These are phyloP conservation scores for Ectropis crepuscularia DNA, from an alignment of 2,888 invertebrate species.

Conservation along the genomic window DNA sequence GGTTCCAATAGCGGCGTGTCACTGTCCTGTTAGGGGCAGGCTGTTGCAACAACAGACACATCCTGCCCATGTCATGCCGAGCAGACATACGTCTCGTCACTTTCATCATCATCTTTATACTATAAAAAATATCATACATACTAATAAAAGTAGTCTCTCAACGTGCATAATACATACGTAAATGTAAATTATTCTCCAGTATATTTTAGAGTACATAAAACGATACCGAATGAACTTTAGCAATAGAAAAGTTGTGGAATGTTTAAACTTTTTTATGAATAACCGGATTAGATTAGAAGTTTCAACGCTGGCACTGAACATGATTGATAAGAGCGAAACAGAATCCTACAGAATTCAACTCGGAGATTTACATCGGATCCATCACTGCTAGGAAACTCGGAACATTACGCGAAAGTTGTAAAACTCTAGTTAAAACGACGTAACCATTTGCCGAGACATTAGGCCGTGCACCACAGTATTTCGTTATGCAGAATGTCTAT, in stretches of 20 bases:
- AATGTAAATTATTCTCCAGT: neutral
- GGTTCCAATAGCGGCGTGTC: no score
- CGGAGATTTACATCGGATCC: slow-evolving; percentile 24
- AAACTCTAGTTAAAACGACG: slow-evolving; percentile 37
- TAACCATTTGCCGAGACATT: slow-evolving; percentile 38
- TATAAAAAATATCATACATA: no score
- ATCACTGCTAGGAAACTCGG: slow-evolving; percentile 24
- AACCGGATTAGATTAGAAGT: slow-evolving; percentile 5
- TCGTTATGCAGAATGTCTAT: neutral
- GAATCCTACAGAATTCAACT: slow-evolving; percentile 2
- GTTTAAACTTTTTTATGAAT: slow-evolving; percentile 1
- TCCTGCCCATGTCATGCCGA: no score
- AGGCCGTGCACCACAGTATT: slow-evolving; percentile 18
- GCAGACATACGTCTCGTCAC: no score
- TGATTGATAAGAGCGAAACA: slow-evolving; percentile 25
- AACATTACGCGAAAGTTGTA: slow-evolving; percentile 34
- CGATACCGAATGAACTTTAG: neutral
- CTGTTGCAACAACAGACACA: no score
- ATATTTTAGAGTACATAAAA: neutral
- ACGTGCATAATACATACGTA: no score
- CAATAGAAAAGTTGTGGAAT: neutral
- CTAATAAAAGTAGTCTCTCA: no score
- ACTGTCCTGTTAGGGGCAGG: no score
- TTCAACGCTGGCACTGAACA: slow-evolving; percentile 4
- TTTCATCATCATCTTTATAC: no score